Percentiles rank a stretch among this genome's conserved stretches.
These are phyloP conservation scores for Mesorhabditis spiculigera DNA, from an alignment of 2,888 invertebrate genomes.

Conservation along the genomic window DNA sequence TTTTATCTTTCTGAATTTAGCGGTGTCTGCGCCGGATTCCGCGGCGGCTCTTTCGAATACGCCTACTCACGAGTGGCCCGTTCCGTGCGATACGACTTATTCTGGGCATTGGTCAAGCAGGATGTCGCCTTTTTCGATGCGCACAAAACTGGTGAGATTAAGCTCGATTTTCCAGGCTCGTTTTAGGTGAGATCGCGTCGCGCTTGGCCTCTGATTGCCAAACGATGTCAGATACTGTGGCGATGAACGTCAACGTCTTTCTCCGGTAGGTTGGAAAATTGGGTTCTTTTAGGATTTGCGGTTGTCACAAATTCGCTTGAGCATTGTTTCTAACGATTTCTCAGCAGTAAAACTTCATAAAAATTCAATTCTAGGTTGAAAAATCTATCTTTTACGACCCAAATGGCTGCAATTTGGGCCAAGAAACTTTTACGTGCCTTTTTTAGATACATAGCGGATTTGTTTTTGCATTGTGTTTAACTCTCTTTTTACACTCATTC, in stretches of 20 bases:
- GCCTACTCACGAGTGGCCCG: conserved; percentile 58
- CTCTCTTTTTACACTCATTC: too few species aligned
- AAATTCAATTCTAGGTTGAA: too few species aligned
- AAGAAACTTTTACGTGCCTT: too few species aligned
- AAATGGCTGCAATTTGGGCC: too few species aligned
- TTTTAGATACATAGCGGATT: too few species aligned
- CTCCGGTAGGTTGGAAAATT: conserved; percentile 33
- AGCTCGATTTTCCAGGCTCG: background rate
- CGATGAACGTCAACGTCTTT: conserved; percentile 60
- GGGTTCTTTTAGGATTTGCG: too few species aligned
- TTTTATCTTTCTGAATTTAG: conserved; percentile 27
- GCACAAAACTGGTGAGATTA: conserved; percentile 62
- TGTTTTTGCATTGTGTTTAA: too few species aligned
- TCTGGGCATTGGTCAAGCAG: conserved; percentile 58
- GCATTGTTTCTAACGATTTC: too few species aligned
- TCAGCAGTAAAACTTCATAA: background rate
- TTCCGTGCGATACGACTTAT: conserved; percentile 57
- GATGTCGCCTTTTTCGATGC: conserved; percentile 61
- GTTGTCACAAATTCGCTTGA: too few species aligned
- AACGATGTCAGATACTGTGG: conserved; percentile 61
- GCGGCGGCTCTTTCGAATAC: conserved; percentile 59
- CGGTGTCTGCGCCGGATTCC: conserved; percentile 58
- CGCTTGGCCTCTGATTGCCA: conserved; percentile 61
- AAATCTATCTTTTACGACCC: too few species aligned
- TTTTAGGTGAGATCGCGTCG: conserved; percentile 59